A percentile compares a stretch with the other conserved stretches of the same genome.
Conservation (phyloP, 2,888 invertebrate genomes). For the Trichopria drosophilae region DNA sequence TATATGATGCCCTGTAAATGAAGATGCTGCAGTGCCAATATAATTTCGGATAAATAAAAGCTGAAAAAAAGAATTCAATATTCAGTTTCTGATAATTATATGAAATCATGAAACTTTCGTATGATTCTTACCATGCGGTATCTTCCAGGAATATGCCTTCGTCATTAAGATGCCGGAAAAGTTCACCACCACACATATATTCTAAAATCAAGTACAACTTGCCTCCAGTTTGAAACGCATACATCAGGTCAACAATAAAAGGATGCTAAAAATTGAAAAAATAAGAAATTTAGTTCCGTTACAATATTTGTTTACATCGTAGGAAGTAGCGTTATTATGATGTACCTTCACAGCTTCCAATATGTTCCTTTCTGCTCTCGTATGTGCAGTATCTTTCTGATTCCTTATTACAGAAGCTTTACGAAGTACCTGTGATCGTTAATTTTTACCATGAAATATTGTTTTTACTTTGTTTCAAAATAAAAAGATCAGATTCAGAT, state of each 20-base stretch:
- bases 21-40: slow-evolving; percentile 72
- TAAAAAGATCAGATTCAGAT: neutral
- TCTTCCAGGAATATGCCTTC: slow-evolving; percentile 78
- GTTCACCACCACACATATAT: slow-evolving; percentile 74
- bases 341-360: slow-evolving; percentile 68
- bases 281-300: slow-evolving; percentile 15
- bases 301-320: neutral
- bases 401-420: slow-evolving; percentile 75
- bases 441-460: slow-evolving; percentile 5
- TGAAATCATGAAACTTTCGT: neutral
- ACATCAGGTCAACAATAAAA: slow-evolving; percentile 75
- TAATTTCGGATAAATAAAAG: slow-evolving; percentile 74
- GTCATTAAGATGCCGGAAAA: slow-evolving; percentile 74
- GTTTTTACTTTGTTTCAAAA: neutral
- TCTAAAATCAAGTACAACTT: slow-evolving; percentile 76
- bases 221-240: slow-evolving; percentile 77
- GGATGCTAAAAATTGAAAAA: slow-evolving; percentile 61
- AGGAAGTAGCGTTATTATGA: slow-evolving; percentile 1
- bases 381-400: slow-evolving; percentile 78
- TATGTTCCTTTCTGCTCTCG: slow-evolving; percentile 77
- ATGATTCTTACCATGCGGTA: slow-evolving; percentile 64
- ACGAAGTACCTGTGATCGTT: slow-evolving; percentile 60
- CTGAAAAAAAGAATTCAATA: slow-evolving; percentile 34
- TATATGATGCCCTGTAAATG: slow-evolving; percentile 71
- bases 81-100: neutral